phyloP scores from a whole-genome alignment of 2,797 vertebrate species.

The Podarcis lilfordi region DNA sequence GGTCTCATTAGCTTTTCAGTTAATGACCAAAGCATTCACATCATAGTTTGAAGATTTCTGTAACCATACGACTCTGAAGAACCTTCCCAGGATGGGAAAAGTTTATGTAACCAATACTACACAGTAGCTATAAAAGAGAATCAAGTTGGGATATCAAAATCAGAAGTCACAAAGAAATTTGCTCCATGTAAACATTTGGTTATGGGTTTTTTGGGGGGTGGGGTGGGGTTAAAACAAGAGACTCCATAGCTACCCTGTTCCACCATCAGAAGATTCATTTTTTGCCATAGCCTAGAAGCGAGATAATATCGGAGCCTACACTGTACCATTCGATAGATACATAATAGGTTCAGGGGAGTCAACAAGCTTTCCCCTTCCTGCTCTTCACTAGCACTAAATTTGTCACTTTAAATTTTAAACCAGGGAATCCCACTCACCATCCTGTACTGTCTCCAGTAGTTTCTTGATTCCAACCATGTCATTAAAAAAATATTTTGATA shows the following conservation, averaged over 20 bases:
- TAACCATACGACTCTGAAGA: conserved; percentile 34
- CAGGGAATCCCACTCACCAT: conserved; percentile 79
- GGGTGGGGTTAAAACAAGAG: background rate
- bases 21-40: conserved; percentile 19
- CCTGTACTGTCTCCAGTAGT: conserved; percentile 55
- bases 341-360: conserved; percentile 65
- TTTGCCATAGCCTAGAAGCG: conserved; percentile 52
- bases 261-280: conserved; percentile 34
- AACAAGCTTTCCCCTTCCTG: conserved; percentile 71
- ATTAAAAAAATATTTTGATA: conserved; percentile 75
- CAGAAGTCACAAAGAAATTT: conserved; percentile 23
- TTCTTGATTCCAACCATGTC: conserved; percentile 64
- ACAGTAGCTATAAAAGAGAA: conserved; percentile 44
- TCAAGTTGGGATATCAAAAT: conserved; percentile 47
- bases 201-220: conserved; percentile 32
- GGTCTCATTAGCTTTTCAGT: conserved; percentile 25
- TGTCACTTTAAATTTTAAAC: conserved; percentile 84
- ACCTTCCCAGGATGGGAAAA: conserved; percentile 28
- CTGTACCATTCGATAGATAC: conserved; percentile 70
- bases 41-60: conserved; percentile 3
- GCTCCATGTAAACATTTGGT: conserved; percentile 28
- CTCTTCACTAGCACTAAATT: conserved; percentile 80
- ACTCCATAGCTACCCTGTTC: conserved; percentile 28
- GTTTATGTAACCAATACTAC: background rate
- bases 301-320: conserved; percentile 63